Base-by-base conservation (phyloP, 2,113 vertebrate species). In the Brienomyrus brachyistius region DNA sequence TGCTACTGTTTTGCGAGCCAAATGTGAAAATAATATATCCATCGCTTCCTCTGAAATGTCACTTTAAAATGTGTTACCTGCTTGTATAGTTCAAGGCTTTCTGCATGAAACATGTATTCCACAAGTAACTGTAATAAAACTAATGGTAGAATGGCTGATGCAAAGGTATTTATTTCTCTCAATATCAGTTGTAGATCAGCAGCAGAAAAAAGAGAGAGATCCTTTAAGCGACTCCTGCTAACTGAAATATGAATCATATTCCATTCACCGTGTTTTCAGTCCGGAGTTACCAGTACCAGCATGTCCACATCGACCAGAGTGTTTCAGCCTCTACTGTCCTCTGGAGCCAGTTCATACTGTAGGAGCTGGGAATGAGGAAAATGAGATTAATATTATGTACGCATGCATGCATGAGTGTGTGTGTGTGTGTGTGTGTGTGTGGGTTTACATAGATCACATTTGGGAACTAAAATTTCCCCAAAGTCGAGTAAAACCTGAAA, bases 341-440 rank as follows among this genome's bases (percentile, higher is more conserved):
- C 96, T 91, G 95, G 93, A 88, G 94, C 91, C 50, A 95, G 93
- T 95, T 99, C 97, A 90, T 97, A 97, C 92, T 97, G 97, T 96
- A 96, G 94, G 94, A 99, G 96, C 98, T 99, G 95, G 45, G 92
- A 91, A 90, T 90, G 52, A 87, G 40, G 5, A 10, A 89, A 89
- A n/a, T 82, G 92, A 35, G 27, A 35, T 15, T 54, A 54, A 54
- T 54, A 54, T 17, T 54, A 54, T 19, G 4, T 19, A 54, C 21
- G 17, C 19, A 54, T 54, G 52, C 5, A 54, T 54, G 17, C 1
- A 5, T 54, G 17, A 0, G 0, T 54, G 4, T 17, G 1, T 54
- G 17, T 54, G 51, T 51, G 50, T 45, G 43, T n/a, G 0, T 54
- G 4, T 17, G 1, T 54, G 17, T 54, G 51, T 51, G 50, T 45